These are phyloP conservation scores for Linyphia triangularis DNA, from an alignment of 2,888 invertebrate genomes.

Conservation along the genomic window DNA sequence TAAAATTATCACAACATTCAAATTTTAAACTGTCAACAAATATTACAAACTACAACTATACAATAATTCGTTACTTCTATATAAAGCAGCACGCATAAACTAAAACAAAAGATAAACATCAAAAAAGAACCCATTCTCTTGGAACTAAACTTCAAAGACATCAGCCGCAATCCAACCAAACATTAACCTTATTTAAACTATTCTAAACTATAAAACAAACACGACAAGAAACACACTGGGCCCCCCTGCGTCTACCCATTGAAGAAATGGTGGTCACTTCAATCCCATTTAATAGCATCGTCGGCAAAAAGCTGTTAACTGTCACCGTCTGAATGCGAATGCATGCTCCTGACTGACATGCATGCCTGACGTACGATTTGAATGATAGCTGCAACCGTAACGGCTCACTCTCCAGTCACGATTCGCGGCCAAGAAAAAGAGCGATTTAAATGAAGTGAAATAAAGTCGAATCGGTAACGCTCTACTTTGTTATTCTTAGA, in stretches of 20 bases:
- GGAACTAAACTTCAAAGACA: no score
- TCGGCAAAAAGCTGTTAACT: slow-evolving; percentile 15
- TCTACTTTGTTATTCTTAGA: not conserved
- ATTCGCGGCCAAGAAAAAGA: not conserved
- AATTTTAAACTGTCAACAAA: no score
- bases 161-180: no score
- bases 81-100: no score
- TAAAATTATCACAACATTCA: no score
- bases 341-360: slow-evolving; percentile 31
- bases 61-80: no score
- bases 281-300: not conserved
- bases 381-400: slow-evolving; percentile 63
- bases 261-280: slow-evolving; percentile 29
- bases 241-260: not conserved
- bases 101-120: no score
- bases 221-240: not conserved
- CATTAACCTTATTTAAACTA: no score
- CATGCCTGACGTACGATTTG: slow-evolving; percentile 47
- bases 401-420: slow-evolving; percentile 41
- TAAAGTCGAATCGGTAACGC: slow-evolving; percentile 23
- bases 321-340: slow-evolving; percentile 46
- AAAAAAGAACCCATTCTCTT: no score
- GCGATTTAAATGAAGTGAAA: slow-evolving; percentile 41
- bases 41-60: no score
- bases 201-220: no score